Base-by-base conservation (phyloP, 2,888 invertebrate species). In the Lithosia quadra region DNA sequence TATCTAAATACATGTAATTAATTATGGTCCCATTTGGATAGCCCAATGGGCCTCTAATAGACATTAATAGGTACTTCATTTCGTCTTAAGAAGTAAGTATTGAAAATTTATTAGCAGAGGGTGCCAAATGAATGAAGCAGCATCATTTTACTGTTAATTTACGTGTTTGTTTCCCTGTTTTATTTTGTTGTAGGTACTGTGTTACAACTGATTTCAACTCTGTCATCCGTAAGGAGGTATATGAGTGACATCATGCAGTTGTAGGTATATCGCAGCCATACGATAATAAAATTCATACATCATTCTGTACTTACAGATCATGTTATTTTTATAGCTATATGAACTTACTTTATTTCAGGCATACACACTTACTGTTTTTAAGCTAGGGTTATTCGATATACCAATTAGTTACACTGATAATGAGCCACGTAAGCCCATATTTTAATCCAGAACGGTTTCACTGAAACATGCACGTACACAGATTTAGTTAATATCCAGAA, bases 401-500 rank as follows among this genome's bases (percentile, higher is more conserved):
- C 36, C 49, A n/a, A 49, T 21, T 36, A 36, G 7, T 18, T 10
- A 34, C 8, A 49, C 49, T n/a, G 49, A 18, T 49, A 34, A 63
- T 62, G n/a, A 55, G 15, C 2, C 10, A 18, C 33, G 22, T 49
- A 49, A 49, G 1, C 49, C 8, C 33, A 33, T 63, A 28, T 21
- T 13, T 33, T 43, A n/a, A 28, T 28, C 28, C 34, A 22, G 18
- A 34, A 60, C 36, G 53, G 22, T 65, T 53, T 34, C n/a, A 39
- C 36, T 36, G 21, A 53, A 33, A 56, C 39, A n/a, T 66, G 43
- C 24, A 10, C 36, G n/a, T 56, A 67, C 36, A 55, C 53, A 24
- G 55, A 56, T 59, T 43, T 21, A 55, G 56, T 22, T 61, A 62
- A 61, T n/a, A 21, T 66, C 63, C 59, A 64, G 21, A 68, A 68